phyloP scores from a whole-genome alignment of 2,888 invertebrate species.

The Bombylius major region DNA sequence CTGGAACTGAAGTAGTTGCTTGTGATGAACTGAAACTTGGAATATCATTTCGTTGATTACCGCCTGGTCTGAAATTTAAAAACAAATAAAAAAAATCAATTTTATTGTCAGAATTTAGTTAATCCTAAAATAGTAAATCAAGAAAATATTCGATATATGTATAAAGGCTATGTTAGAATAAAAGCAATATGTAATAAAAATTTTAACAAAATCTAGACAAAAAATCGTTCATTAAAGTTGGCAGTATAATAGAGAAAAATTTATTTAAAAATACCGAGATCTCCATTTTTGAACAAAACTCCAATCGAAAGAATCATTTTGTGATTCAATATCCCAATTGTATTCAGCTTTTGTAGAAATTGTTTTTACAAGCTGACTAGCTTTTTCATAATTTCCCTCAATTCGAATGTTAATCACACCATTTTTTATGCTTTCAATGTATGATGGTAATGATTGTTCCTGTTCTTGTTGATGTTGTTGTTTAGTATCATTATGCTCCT shows the following conservation, averaged over 20 bases:
- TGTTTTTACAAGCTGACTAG: constrained; percentile 47
- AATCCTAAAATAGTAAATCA: too few relatives aligned
- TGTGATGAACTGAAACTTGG: constrained; percentile 25
- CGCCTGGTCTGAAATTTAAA: constrained; percentile 33
- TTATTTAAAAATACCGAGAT: constrained; percentile 41
- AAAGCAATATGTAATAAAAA: too few relatives aligned
- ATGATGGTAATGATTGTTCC: constrained; percentile 27
- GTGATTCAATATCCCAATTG: constrained; percentile 36
- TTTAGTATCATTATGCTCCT: constrained; percentile 23
- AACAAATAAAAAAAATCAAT: neutral
- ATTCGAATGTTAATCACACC: constrained; percentile 50
- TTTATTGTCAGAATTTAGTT: too few relatives aligned
- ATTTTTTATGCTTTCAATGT: constrained; percentile 36
- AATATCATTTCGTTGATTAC: constrained; percentile 38
- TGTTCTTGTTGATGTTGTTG: constrained; percentile 9
- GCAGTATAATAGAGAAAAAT: too few relatives aligned
- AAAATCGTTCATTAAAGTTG: too few relatives aligned
- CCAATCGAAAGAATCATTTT: constrained; percentile 50
- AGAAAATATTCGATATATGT: too few relatives aligned
- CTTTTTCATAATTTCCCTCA: constrained; percentile 47
- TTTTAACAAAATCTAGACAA: too few relatives aligned
- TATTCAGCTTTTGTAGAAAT: constrained; percentile 23
- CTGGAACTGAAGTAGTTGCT: neutral
- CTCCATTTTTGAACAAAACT: constrained; percentile 64
- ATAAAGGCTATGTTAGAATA: too few relatives aligned